Base-by-base conservation (phyloP, 2,113 vertebrate genomes). In the Mus pahari region DNA sequence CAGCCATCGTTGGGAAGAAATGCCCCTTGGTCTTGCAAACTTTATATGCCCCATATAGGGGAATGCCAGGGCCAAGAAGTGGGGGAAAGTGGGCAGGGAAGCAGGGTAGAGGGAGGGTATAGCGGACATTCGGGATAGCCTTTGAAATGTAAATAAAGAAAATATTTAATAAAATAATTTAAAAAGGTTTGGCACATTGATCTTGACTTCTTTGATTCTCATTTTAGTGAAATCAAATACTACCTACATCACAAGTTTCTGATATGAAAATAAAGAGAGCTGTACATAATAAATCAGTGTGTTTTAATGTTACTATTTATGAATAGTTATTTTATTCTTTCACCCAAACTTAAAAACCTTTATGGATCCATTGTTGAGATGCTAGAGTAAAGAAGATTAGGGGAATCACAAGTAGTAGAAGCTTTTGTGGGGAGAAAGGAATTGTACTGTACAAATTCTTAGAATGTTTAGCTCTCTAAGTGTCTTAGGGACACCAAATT, bases 381-480 rank as follows among this genome's bases (percentile, higher is more conserved):
- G 68, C 64, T 53, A 55, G 33, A 58, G 4, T 16, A 22, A n/a
- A 71, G 4, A 17, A 28, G n/a, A 50, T 71, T 73, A 28, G 17
- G 13, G 1, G 7, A 13, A 10, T 22, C 58, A 10, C 5, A 55
- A 28, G 45, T 42, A 50, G 3, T 10, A 3, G 11, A 0, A 68
- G 60, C 3, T 64, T 45, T 14, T 84, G 14, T 84, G 28, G 16
- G 26, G 60, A 64, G 58, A 84, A 45, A 33, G 58, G 31, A 55
- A 36, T 64, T 78, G 64, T 66, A 86, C 31, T 75, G 19, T 31
- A 75, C 8, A 55, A 22, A 5, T 74, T 24, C 62, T 90, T 92
- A 48, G 14, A 91, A 10, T 83, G 28, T 26, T 82, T 62, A 36
- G 7, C 12, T 24, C n/a, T 88, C 24, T 95, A 4, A 2, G 31